Conservation (phyloP, 2,797 vertebrate genomes). For the Antennarius maculatus region DNA sequence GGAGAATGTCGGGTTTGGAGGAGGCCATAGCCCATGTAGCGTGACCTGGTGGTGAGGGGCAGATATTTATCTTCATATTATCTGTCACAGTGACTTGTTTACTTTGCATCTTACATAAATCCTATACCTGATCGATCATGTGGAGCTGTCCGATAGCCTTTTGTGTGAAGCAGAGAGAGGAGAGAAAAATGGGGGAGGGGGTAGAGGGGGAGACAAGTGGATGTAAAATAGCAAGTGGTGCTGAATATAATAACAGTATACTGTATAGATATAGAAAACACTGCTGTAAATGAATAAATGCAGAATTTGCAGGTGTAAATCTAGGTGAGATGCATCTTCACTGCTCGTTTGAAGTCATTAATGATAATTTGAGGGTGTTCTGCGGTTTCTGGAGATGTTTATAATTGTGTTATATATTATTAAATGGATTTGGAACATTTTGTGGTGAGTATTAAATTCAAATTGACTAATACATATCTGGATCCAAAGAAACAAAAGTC, state of each 20-base stretch:
- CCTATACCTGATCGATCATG: conserved; percentile 86
- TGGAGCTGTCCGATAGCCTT: conserved; percentile 84
- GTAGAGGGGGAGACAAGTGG: conserved; percentile 35
- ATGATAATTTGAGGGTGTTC: conserved; percentile 3
- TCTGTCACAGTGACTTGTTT: conserved; percentile 22
- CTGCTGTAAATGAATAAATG: background rate
- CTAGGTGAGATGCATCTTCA: conserved; percentile 1
- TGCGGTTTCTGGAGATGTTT: conserved; percentile 11
- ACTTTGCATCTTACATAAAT: conserved; percentile 54
- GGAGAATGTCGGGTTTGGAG: conserved; percentile 96
- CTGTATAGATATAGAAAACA: conserved; percentile 11
- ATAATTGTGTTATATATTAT: background rate
- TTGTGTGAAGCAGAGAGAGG: conserved; percentile 58
- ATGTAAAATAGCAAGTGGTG: conserved; percentile 29
- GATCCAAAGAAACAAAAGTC: too few relatives aligned
- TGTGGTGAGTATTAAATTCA: conserved; percentile 2
- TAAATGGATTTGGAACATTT: conserved; percentile 5
- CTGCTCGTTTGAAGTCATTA: conserved; percentile 35
- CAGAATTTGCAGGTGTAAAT: background rate
- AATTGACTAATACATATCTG: too few relatives aligned
- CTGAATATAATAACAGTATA: conserved; percentile 15
- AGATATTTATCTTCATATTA: conserved; percentile 46
- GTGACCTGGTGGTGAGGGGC: conserved; percentile 85
- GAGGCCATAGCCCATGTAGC: conserved; percentile 99
- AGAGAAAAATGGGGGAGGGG: conserved; percentile 39